Base-by-base conservation (phyloP, 2,113 vertebrate species). In the Scopus umbretta region DNA sequence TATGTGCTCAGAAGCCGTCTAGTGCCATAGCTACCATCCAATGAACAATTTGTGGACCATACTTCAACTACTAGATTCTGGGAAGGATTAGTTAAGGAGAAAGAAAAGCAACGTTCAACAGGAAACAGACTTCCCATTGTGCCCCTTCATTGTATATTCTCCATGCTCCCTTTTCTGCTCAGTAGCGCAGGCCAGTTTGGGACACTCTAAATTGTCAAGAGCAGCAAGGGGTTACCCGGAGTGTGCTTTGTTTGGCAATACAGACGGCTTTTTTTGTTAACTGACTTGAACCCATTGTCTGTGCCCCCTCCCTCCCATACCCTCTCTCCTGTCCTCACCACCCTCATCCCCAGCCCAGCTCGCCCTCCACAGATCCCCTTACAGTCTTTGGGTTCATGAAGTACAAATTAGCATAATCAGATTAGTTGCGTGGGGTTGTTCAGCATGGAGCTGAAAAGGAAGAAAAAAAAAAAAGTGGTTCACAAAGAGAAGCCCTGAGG, bases 371-470 rank as follows among this genome's bases (percentile, higher is more conserved):
- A 93, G 97, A 97, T 97, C 98, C 97, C 97, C 97, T 98, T 98
- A 98, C 98, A 98, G 98, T 97, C 92, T 98, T 97, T 98, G 98
- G 99, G 98, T 98, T 99, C 98, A 98, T 99, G 98, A 99, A 99
- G 99, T 99, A 99, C 98, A 98, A 98, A 99, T 99, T 99, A 99
- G 98, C 99, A 99, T 99, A 99, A 99, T 99, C 99, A 98, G 99
- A 99, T 99, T 99, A 99, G 97, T 98, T 98, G 96, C 97, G 97
- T 98, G 98, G 98, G 98, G 98, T 98, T 98, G 96, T 97, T 96
- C 89, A 92, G 88, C 82, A n/a, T 9, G 83, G 98, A 98, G 94
- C 94, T 98, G 97, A 98, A 98, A 98, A 97, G 97, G 81, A 93
- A 95, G 92, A 97, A 98, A 98, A 98, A 97, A 96, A 96, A 98